Evolutionary conservation across 1,140 invertebrate species (phyloP).

Genomic region (Pararge aegeria): DNA sequence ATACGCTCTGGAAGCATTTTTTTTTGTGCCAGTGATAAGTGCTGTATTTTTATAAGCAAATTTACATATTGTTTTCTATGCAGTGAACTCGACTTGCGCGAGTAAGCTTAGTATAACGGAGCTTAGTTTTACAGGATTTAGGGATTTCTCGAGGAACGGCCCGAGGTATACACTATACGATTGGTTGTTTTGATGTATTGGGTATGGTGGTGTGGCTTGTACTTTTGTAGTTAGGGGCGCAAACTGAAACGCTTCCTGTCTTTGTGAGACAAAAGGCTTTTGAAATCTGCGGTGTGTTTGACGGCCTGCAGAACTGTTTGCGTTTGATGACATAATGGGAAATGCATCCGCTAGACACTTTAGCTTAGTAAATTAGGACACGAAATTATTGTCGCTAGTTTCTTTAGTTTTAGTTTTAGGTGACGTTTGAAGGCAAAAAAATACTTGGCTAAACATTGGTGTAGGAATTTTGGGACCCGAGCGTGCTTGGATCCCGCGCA

Average conservation of each 20-base stretch:
- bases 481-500: no score
- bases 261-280: constrained; percentile 55
- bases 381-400: no score
- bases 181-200: constrained; percentile 64
- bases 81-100: constrained; percentile 21
- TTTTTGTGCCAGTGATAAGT: constrained; percentile 34
- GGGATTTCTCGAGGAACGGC: constrained; percentile 39
- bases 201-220: constrained; percentile 64
- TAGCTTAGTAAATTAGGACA: background rate
- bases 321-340: background rate
- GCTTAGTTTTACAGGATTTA: constrained; percentile 58
- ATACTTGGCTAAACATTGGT: no score
- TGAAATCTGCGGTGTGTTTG: constrained; percentile 16
- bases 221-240: constrained; percentile 63
- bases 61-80: constrained; percentile 16
- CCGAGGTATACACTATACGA: constrained; percentile 52
- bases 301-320: constrained; percentile 16
- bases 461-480: no score
- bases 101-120: constrained; percentile 55
- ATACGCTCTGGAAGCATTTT: background rate
- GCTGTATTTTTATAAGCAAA: constrained; percentile 22
- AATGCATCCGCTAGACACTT: constrained; percentile 1
- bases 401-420: no score
- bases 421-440: no score
- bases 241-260: constrained; percentile 52